These are phyloP conservation scores for Geotria australis DNA, from an alignment of 2,797 vertebrate species.

Conservation along the genomic window DNA sequence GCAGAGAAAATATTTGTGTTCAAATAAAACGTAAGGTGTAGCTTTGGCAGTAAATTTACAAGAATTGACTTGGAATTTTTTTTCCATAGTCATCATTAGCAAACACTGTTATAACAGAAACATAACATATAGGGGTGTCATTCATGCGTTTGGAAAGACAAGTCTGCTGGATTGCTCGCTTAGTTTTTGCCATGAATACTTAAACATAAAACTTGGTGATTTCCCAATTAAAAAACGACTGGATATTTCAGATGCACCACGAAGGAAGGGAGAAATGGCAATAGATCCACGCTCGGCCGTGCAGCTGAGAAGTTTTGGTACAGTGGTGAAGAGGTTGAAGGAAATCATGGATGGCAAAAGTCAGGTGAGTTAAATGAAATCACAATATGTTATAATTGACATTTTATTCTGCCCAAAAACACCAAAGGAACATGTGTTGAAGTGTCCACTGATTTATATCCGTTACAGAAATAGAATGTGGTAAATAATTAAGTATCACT, in stretches of 20 bases:
- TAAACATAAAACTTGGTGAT: too few species aligned
- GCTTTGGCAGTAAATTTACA: not conserved
- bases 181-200: not conserved
- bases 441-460: too few species aligned
- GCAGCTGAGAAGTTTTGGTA: conserved; percentile 52
- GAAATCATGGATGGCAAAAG: conserved; percentile 98
- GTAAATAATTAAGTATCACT: not conserved
- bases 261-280: conserved; percentile 47
- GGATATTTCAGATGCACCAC: conserved; percentile 1
- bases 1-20: too few species aligned
- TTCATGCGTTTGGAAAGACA: not conserved
- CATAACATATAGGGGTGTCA: not conserved
- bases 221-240: too few species aligned
- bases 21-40: not conserved
- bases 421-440: too few species aligned
- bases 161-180: not conserved
- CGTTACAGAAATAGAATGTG: not conserved
- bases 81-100: not conserved
- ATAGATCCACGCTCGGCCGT: conserved; percentile 84
- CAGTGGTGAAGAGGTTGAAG: conserved; percentile 74
- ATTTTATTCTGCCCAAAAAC: not conserved
- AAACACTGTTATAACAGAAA: not conserved
- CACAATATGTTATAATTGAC: not conserved
- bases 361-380: conserved; percentile 26
- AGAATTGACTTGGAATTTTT: not conserved